Evolutionary conservation across 2,888 invertebrate species (phyloP), one percentile per base, ranked within the genome.

Genomic region (Ichneumon xanthorius): DNA sequence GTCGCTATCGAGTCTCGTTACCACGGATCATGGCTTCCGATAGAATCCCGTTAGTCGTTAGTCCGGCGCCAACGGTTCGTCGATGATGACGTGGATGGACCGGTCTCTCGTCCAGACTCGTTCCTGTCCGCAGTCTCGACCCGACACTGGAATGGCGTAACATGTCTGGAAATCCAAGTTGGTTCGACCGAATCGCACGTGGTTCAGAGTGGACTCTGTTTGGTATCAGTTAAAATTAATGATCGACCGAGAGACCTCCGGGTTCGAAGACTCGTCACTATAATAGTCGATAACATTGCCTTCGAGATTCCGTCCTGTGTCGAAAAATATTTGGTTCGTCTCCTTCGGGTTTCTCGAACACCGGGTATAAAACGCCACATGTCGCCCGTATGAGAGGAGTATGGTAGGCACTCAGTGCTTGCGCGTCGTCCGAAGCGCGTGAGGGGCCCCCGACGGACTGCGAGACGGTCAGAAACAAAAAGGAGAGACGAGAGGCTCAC

Each of bases 301-400:
- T 33, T 16, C 16, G 33, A 63, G 4, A 63, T 16, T 6, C 1
- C 30, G 63, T 63, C 30, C 11, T 0, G 30, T 33, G 16, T 33
- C 33, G 63, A 11, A 48, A 16, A 48, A 48, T 48, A 16, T 63
- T 16, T 14, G 11, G 22, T 14, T 58, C 11, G n/a, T 16, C 55
- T n/a, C 61, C n/a, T 58, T 33, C 50, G 33, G 6, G 65, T 83
- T 83, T 89, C 88, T 87, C 53, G 87, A 80, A 82, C 89, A 89
- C 89, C 87, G 87, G 83, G 89, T 86, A 86, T 82, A 85, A 77
- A 65, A 89, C 89, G 87, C 91, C 91, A 91, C 90, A 90, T 91
- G 91, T 89, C 90, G 90, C 89, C 89, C 91, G 91, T 90, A 90
- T 89, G 91, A 90, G 90, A 91, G 90, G 90, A 91, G 73, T 67